A percentile compares a stretch with the other conserved stretches of the same genome.
Evolutionary conservation across 2,113 vertebrate genomes (phyloP).

Genomic region (Zingel zingel): DNA sequence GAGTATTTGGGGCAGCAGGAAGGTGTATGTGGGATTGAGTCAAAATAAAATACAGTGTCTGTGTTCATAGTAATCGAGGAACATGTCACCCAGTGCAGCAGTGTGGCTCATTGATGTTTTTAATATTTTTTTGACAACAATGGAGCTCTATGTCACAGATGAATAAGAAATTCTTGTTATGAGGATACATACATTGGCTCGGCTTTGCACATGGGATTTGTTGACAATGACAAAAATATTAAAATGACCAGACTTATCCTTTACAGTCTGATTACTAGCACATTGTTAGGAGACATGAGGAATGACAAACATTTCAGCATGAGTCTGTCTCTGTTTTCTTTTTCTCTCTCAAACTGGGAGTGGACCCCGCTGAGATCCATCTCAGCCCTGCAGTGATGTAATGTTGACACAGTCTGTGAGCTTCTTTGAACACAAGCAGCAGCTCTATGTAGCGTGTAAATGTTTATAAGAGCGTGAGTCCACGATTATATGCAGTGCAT

Average conservation of each 20-base stretch:
- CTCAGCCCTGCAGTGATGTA: conserved; percentile 27
- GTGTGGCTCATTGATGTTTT: no score
- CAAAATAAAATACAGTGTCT: not conserved
- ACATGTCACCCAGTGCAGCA: not conserved
- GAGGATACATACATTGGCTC: not conserved
- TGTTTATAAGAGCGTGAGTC: conserved; percentile 11
- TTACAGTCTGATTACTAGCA: not conserved
- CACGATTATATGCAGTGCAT: conserved; percentile 11
- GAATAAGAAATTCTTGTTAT: not conserved
- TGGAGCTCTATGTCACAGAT: not conserved
- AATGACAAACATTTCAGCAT: conserved; percentile 25
- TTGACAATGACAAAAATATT: not conserved
- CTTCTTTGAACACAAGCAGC: conserved; percentile 30
- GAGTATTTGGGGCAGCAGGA: not conserved
- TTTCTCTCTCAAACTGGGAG: conserved; percentile 18
- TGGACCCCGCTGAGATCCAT: conserved; percentile 26
- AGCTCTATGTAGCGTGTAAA: conserved; percentile 20
- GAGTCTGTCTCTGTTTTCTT: conserved; percentile 20
- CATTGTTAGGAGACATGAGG: not conserved
- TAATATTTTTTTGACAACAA: not conserved
- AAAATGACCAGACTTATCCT: not conserved
- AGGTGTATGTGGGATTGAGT: not conserved
- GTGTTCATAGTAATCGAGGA: not conserved
- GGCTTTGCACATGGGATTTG: not conserved
- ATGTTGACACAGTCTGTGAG: conserved; percentile 57